Evolutionary conservation across 2,888 invertebrate species (phyloP).

Genomic region (Hydrotaea cyrtoneurina): DNA sequence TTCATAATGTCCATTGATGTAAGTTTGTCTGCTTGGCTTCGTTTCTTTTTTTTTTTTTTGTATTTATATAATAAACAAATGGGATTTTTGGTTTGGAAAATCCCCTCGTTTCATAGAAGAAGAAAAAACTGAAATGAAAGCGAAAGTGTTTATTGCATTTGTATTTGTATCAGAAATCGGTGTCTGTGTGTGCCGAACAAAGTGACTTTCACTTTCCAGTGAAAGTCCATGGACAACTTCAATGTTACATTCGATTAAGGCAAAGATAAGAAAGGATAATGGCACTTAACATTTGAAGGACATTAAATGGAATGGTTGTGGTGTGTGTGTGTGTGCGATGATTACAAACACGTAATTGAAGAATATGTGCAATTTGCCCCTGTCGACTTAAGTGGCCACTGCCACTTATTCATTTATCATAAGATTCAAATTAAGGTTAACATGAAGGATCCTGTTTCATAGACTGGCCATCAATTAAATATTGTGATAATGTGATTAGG

Average conservation of each 20-base stretch:
- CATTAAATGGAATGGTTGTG: background rate
- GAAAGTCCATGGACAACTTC: constrained; percentile 57
- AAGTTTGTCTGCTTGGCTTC: constrained; percentile 35
- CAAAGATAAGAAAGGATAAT: constrained; percentile 16
- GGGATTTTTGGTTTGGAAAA: background rate
- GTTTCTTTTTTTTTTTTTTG: too few relatives aligned
- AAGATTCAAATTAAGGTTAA: too few relatives aligned
- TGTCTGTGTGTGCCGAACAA: background rate
- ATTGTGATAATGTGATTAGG: too few relatives aligned
- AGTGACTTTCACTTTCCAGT: constrained; percentile 60
- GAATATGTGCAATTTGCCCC: too few relatives aligned
- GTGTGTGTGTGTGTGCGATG: background rate
- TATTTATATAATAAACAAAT: constrained; percentile 23
- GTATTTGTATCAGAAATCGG: background rate
- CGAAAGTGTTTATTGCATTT: constrained; percentile 51
- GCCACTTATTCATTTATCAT: too few relatives aligned
- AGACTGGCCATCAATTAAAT: too few relatives aligned
- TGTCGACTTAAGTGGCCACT: too few relatives aligned
- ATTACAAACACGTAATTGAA: too few relatives aligned
- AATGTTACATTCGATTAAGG: background rate
- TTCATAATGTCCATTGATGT: constrained; percentile 59
- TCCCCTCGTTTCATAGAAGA: background rate
- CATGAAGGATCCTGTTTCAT: too few relatives aligned
- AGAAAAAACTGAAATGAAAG: constrained; percentile 56
- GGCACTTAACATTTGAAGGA: constrained; percentile 3